These are phyloP conservation scores for Pterocles burchelli DNA, from an alignment of 2,113 vertebrate species.

Conservation along the genomic window DNA sequence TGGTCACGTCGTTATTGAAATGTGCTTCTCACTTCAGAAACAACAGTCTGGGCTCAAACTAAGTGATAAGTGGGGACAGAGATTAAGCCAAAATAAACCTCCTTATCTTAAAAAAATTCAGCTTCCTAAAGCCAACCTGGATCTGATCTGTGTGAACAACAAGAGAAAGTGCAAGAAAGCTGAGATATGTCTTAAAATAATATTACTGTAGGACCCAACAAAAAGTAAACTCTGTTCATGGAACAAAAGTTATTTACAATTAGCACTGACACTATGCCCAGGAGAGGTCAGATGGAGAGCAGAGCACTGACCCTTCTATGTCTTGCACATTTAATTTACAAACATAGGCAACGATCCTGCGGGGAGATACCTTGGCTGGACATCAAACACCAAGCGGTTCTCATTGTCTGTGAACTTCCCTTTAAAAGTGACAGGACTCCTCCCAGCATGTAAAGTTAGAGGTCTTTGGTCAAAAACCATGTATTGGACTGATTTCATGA, in stretches of 20 bases:
- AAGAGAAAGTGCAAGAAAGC: slow-evolving; percentile 26
- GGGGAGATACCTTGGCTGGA: neutral
- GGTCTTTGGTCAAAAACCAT: neutral
- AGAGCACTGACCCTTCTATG: neutral
- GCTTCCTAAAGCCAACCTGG: slow-evolving; percentile 43
- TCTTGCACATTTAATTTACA: slow-evolving; percentile 15
- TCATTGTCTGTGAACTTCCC: slow-evolving; percentile 44
- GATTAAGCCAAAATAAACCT: slow-evolving; percentile 55
- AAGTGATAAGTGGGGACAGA: slow-evolving; percentile 46
- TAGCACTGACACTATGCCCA: neutral
- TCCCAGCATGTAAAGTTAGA: neutral
- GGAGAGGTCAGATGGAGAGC: slow-evolving; percentile 29
- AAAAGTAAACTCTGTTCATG: neutral
- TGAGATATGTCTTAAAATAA: slow-evolving; percentile 52
- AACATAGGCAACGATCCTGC: neutral
- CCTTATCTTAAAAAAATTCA: slow-evolving; percentile 54
- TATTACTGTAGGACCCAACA: slow-evolving; percentile 11
- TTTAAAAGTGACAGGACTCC: neutral
- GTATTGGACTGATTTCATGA: neutral
- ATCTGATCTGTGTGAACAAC: slow-evolving; percentile 39
- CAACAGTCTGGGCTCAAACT: neutral
- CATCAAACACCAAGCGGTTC: neutral
- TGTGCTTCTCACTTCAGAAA: slow-evolving; percentile 40
- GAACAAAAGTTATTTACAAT: slow-evolving; percentile 31
- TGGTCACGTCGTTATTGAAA: neutral